Base-by-base conservation (phyloP, 2,113 vertebrate genomes). In the Aldabrachelys gigantea region DNA sequence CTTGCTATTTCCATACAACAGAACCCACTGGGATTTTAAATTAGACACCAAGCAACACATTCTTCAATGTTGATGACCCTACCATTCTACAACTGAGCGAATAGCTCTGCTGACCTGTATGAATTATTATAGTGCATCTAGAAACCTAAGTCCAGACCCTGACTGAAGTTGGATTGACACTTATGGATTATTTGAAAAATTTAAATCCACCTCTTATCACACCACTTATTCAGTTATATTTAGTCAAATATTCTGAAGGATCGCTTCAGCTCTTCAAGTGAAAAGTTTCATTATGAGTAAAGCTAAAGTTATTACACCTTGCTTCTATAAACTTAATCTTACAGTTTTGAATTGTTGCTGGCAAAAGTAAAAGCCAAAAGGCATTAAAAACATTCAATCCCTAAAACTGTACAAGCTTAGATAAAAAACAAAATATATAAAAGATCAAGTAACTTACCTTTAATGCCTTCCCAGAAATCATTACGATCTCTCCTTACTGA, bases 391-490 rank as follows among this genome's bases (percentile, higher is more conserved):
- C 5, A 44, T 2, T 82, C n/a, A 5, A 1, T 29, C 62, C 93
- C 94, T 89, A 0, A 78, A 80, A 62, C 56, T 4, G 59, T 27
- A 7, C 2, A 8, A 75, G 2, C 4, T 88, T 82, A 0, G 0
- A 78, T 47, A 88, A 83, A 89, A 59, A 7, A 35, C 21, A 22
- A 76, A 72, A 29, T 6, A 94, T 88, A 90, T 93, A 78, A 54
- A 78, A 84, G 14, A 52, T 8, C 2, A 82, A 16, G 57, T 84
- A 41, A 75, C 85, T 97, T 98, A 99, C 99, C 99, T 99, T 99
- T 99, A 97, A 99, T 99, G 62, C 99, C 99, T 98, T 99, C 99
- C 99, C 99, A 99, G 98, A 99, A 99, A 97, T 99, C 99, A 97
- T 99, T 99, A 94, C 99, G 99, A 96, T 99, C 99, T 96, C 99